Percentiles rank a stretch among this genome's conserved stretches.
Conservation (phyloP, 2,797 vertebrate genomes). For the Rhabdomys pumilio region DNA sequence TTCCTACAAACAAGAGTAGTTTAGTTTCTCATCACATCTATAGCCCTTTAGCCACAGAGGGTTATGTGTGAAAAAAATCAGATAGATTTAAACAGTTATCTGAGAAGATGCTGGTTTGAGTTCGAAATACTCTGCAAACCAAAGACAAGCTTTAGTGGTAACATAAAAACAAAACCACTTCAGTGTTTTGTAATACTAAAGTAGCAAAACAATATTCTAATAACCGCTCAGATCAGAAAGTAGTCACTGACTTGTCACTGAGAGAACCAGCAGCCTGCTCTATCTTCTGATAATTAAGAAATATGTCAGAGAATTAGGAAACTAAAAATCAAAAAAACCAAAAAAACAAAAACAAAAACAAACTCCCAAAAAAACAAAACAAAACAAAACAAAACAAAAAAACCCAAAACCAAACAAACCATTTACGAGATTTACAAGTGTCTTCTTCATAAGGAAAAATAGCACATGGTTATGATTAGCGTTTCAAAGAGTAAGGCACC, state of each 20-base stretch:
- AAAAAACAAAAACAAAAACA: not conserved
- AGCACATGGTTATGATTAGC: not conserved
- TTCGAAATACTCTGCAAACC: conserved; percentile 1
- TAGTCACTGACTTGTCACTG: not conserved
- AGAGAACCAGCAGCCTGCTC: not conserved
- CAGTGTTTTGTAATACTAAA: not conserved
- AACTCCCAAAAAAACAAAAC: not conserved
- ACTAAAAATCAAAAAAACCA: not conserved
- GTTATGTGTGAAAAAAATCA: not conserved
- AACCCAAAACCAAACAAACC: not conserved
- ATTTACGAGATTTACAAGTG: not conserved
- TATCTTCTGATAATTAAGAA: conserved; percentile 44
- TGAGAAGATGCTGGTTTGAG: not conserved
- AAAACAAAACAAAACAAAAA: not conserved
- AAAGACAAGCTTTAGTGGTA: conserved; percentile 15
- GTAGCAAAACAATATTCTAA: not conserved
- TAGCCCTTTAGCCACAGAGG: fast-evolving
- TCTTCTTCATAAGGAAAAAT: conserved; percentile 40
- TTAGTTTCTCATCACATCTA: not conserved
- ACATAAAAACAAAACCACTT: conserved; percentile 19
- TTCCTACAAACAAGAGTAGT: conserved; percentile 90
- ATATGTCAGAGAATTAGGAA: conserved; percentile 27
- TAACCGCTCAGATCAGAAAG: conserved; percentile 1
- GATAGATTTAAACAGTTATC: not conserved
- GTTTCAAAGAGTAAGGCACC: not conserved